Evolutionary conservation across 1,140 invertebrate species (phyloP), one percentile per base, ranked within the genome.

Genomic region (Tribolium madens): DNA sequence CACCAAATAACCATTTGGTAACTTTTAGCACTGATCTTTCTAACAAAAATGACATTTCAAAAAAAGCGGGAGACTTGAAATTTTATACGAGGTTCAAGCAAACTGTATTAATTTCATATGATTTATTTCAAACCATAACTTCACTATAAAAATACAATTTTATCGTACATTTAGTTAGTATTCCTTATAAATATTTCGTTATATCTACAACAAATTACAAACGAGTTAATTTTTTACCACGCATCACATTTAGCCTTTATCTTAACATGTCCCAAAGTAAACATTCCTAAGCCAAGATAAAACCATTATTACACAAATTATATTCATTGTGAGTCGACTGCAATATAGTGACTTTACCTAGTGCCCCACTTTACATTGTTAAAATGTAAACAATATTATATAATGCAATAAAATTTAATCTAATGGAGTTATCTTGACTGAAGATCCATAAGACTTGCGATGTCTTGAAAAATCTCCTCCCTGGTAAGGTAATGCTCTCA

Each of bases 401-500:
- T 42, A 42, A 42, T n/a, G 36, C 36, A 42, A 42, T 1, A n/a
- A 42, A 42, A 10, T n/a, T 42, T 42, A 42, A 42, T 42, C 36
- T 9, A 42, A 42, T 1, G 36, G 36, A 42, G 36, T 42, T 0
- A 42, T 42, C 36, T 42, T 42, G n/a, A 42, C 36, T 42, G 36
- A 42, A 42, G 36, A 42, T 42, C 36, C n/a, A 7, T 9, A 7
- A 10, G 36, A 42, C 9, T 42, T 42, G 36, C 36, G 36, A 42
- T 42, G 2, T 7, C 36, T 42, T 42, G 2, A 9, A 42, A 42
- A 42, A 1, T n/a, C 52, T 18, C 18, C 14, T 33, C 2, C 7
- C 13, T 64, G 57, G 71, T 76, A 75, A 26, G 71, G 79, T 13
- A 76, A 31, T 14, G 36, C 78, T 14, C 74, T 78, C 52, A 71